Conservation (phyloP, 2,888 invertebrate genomes). For the Catocala sponsa region DNA sequence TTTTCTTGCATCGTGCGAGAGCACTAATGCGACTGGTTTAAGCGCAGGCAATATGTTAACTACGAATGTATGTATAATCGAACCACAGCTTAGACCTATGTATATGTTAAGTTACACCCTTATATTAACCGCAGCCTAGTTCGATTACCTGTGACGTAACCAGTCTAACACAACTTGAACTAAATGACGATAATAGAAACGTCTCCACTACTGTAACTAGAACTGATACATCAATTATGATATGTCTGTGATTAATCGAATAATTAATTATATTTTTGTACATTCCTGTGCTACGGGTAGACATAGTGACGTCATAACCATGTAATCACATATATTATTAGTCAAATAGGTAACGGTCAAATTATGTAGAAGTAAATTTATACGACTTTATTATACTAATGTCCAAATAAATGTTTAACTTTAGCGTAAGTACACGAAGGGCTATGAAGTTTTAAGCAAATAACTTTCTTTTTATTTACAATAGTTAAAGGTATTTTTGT, state of each 20-base stretch:
- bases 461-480: constrained; percentile 51
- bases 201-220: constrained; percentile 36
- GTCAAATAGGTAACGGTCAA: constrained; percentile 49
- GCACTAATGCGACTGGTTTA: not conserved
- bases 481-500: constrained; percentile 52
- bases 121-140: no score
- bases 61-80: no score
- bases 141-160: no score
- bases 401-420: constrained; percentile 48
- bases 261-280: constrained; percentile 83
- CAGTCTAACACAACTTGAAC: not conserved
- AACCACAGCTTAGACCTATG: no score
- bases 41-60: not conserved
- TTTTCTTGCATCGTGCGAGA: no score
- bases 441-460: constrained; percentile 59
- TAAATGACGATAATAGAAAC: not conserved
- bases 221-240: constrained; percentile 58
- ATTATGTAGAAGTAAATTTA: constrained; percentile 55
- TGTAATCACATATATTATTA: constrained; percentile 50
- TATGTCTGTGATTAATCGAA: constrained; percentile 76
- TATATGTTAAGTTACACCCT: no score
- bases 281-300: constrained; percentile 86
- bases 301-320: constrained; percentile 43
- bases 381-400: constrained; percentile 48
- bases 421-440: constrained; percentile 42